Evolutionary conservation across 2,113 vertebrate genomes (phyloP), one percentile per base, ranked within the genome.

Genomic region (Odocoileus virginianus): DNA sequence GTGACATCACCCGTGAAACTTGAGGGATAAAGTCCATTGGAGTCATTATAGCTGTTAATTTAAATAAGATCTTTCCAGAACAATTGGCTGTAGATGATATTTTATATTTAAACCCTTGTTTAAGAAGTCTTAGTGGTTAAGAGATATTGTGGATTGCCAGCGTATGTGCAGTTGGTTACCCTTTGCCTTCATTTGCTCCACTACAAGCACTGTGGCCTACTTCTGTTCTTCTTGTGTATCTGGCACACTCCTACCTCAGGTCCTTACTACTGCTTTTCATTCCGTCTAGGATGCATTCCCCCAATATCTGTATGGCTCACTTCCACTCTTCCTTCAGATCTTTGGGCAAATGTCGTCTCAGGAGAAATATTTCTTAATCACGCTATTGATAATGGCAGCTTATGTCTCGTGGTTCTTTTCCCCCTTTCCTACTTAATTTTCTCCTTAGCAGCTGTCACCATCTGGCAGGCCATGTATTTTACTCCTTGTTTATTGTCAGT

Each of bases 361-460:
- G 33, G 58, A 15, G 33, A 54, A 91, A 16, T 93, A 83, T 96
- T 96, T 94, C 79, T 78, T 97, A 16, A 74, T 91, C 33, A 78
- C 16, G 19, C 43, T 91, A 10, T 83, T 71, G 89, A 33, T n/a
- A 95, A 61, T 17, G 83, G 40, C 54, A 96, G 21, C 3, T 91
- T 79, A 45, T 64, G 61, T 87, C 36, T 93, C 21, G 67, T 54
- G 28, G 25, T 87, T 95, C 50, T n/a, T 79, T 13, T 60, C 25
- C 16, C 43, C 60, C 7, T 95, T 91, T 95, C 47, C 92, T 87
- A 30, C 64, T 94, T 95, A 64, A 45, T 93, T 96, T 95, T 90
- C 58, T 98, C 30, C 27, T 58, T 92, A 89, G 33, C 43, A 47
- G 11, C n/a, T 90, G 25, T 91, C 15, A 91, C 60, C 19, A 0